A percentile compares a stretch with the other conserved stretches of the same genome.
Conservation (phyloP, 2,888 invertebrate genomes). For the Synergus umbraculus region DNA sequence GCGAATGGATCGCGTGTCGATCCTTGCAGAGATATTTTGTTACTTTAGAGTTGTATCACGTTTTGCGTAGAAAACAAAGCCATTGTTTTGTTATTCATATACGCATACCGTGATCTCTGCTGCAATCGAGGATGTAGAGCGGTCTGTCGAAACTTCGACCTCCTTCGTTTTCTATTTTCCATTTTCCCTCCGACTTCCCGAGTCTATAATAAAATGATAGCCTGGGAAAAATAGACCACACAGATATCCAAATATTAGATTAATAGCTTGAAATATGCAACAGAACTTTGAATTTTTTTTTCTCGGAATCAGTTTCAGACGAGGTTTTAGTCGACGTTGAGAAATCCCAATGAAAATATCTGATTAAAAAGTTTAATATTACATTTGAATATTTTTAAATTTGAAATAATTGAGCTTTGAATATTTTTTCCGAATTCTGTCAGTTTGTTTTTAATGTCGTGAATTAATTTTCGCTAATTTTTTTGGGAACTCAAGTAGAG, state of each 20-base stretch:
- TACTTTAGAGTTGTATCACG: conserved; percentile 75
- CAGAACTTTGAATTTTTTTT: not conserved
- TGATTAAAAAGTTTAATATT: too few species aligned
- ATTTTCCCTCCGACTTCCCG: conserved; percentile 21
- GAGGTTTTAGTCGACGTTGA: too few species aligned
- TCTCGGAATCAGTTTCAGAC: too few species aligned
- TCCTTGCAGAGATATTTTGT: conserved; percentile 75
- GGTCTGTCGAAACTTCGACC: conserved; percentile 57
- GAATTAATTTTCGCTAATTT: conserved; percentile 28
- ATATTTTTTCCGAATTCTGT: conserved; percentile 7
- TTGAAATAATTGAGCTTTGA: not conserved
- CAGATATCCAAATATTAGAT: not conserved
- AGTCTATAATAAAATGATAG: not conserved
- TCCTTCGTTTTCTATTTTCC: conserved; percentile 45
- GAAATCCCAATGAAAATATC: too few species aligned
- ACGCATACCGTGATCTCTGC: conserved; percentile 60
- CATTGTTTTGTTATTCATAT: conserved; percentile 73
- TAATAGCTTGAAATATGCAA: not conserved
- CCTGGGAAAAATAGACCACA: not conserved
- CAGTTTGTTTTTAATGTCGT: not conserved
- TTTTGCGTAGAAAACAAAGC: conserved; percentile 74
- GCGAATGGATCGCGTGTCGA: conserved; percentile 75
- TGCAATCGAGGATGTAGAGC: conserved; percentile 63
- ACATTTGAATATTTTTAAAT: not conserved
- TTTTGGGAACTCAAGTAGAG: not conserved